Base-by-base conservation (phyloP, 2,113 vertebrate species). In the Anser brachyrhynchus region DNA sequence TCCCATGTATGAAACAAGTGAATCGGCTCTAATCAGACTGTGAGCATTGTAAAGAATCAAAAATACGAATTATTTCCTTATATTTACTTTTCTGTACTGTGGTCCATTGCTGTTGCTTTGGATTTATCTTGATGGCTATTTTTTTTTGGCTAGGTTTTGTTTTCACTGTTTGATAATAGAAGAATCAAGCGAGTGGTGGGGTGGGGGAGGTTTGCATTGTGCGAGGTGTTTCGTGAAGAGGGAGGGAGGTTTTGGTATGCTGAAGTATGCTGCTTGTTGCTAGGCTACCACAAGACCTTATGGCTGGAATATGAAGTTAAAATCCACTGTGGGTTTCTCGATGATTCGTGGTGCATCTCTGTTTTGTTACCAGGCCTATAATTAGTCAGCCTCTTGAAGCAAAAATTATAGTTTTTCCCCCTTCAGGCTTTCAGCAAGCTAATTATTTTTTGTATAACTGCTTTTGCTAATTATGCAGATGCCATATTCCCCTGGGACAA, bases 401-500 rank as follows among this genome's bases (percentile, higher is more conserved):
- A 97, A 95, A 98, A 97, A 98, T 97, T 97, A 97, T 5, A 95
- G 97, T 97, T 96, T 97, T 97, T 55, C 14, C 14, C 90, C 78
- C 74, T 78, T 80, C 13, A 89, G 88, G 91, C 71, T 97, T 98
- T 98, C 90, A 95, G 82, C 94, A 94, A 96, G 83, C 89, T 96
- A 97, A 97, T 98, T 97, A 96, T 98, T 97, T 97, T 96, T 83
- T 95, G 4, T 97, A 91, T 96, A 96, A 78, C 84, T 95, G 86
- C 77, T 89, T 96, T 92, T 97, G 96, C 58, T 95, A 97, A 96
- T 97, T 98, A 95, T 95, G 96, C 92, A 97, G 97, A 97, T 97
- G 95, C 83, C 44, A 87, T 92, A 54, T 95, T 95, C 91, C 95
- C 51, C 49, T 87, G 88, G 90, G 85, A 97, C 89, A 97, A 97